Evolutionary conservation across 2,797 vertebrate genomes (phyloP).

Genomic region (Cyclura pinguis): DNA sequence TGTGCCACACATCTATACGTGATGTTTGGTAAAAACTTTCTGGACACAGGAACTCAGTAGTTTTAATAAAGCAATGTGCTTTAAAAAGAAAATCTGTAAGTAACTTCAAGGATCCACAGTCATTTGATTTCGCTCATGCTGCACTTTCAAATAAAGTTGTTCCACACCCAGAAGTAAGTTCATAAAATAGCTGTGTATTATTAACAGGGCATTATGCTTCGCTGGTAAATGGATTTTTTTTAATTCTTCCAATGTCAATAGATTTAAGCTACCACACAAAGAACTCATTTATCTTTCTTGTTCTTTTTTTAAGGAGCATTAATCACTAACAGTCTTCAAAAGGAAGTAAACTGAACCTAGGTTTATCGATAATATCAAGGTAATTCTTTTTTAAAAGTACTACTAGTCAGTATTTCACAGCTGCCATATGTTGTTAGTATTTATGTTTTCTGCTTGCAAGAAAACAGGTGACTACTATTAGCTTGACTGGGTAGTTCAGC

Average conservation of each 20-base stretch:
- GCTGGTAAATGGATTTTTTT: neutral
- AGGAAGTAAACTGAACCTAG: constrained; percentile 1
- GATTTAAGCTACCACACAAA: constrained; percentile 12
- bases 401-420: neutral
- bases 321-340: constrained; percentile 12
- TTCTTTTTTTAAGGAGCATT: constrained; percentile 19
- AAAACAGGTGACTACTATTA: constrained; percentile 10
- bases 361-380: constrained; percentile 4
- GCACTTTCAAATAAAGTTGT: neutral
- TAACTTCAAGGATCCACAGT: neutral
- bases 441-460: constrained; percentile 8
- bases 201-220: neutral
- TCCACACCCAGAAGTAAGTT: neutral
- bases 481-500: neutral
- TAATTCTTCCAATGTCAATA: neutral
- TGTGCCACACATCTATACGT: neutral
- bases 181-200: neutral
- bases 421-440: constrained; percentile 8
- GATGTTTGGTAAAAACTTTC: neutral
- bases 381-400: constrained; percentile 7
- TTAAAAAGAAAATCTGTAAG: neutral
- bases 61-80: neutral
- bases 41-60: neutral
- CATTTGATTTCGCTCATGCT: neutral
- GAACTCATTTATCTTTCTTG: constrained; percentile 11